Evolutionary conservation across 2,797 vertebrate species (phyloP).

Genomic region (Eulemur coronatus): DNA sequence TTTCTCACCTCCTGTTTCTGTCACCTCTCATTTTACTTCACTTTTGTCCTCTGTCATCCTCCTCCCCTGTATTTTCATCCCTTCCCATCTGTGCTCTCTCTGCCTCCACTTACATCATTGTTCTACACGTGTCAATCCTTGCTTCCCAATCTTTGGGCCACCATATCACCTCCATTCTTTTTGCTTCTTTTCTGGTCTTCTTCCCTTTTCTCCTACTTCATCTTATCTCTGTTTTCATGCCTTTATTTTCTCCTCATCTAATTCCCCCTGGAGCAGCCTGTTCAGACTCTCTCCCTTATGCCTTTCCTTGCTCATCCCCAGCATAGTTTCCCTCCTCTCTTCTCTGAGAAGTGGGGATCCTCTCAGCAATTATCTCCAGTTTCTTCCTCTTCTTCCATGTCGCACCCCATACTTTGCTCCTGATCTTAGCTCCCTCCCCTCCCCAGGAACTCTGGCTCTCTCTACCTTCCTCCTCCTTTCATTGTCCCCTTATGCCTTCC

Average conservation of each 20-base stretch:
- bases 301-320: background rate
- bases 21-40: too few relatives aligned
- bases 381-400: background rate
- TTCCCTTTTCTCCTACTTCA: background rate
- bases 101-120: background rate
- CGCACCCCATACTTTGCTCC: background rate
- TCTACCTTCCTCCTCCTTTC: background rate
- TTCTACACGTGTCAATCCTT: background rate
- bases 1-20: background rate
- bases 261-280: background rate
- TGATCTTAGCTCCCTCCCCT: background rate
- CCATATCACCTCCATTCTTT: background rate
- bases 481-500: background rate
- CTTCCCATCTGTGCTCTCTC: background rate
- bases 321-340: rapidly evolving
- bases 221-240: background rate
- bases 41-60: background rate
- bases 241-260: background rate
- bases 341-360: background rate
- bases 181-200: background rate
- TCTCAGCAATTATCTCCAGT: rapidly evolving
- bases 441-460: background rate
- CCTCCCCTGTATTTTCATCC: background rate
- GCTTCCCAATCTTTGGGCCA: background rate
- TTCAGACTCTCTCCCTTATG: background rate